phyloP scores from a whole-genome alignment of 1,140 invertebrate genomes.

The Yoshiicerus persimilis region DNA sequence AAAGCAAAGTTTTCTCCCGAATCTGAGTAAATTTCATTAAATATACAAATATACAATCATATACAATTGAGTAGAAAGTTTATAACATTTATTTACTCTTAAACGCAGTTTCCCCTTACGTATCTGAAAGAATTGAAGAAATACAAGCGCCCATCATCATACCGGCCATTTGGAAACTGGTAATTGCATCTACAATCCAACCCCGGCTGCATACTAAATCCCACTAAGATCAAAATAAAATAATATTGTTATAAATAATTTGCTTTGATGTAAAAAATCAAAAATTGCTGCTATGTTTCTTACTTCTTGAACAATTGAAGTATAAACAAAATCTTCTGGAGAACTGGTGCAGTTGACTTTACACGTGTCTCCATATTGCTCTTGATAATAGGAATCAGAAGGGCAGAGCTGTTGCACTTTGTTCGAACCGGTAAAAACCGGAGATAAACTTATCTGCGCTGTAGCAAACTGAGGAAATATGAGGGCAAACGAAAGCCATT shows the following conservation, averaged over 20 bases:
- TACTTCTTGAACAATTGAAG: constrained; percentile 37
- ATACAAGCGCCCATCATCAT: constrained; percentile 31
- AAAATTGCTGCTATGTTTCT: no score
- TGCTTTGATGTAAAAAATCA: background rate
- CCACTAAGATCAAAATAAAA: constrained; percentile 31
- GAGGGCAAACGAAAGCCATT: constrained; percentile 12
- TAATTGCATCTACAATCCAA: constrained; percentile 38
- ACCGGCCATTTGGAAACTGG: constrained; percentile 37
- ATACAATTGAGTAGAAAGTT: background rate
- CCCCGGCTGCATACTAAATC: background rate
- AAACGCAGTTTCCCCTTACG: background rate
- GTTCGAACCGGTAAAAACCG: constrained; percentile 23
- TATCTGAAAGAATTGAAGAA: constrained; percentile 24
- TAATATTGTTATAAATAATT: background rate
- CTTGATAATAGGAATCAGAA: background rate
- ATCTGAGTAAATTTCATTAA: background rate
- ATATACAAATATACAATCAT: background rate
- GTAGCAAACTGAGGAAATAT: constrained; percentile 35
- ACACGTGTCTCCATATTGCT: background rate
- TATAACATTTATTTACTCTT: background rate
- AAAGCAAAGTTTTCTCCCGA: background rate
- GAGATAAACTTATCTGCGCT: constrained; percentile 37
- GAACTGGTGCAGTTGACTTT: background rate
- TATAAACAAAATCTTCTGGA: background rate
- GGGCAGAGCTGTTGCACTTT: constrained; percentile 15